Conservation (phyloP, 2,888 invertebrate genomes). For the Athetis lepigone region DNA sequence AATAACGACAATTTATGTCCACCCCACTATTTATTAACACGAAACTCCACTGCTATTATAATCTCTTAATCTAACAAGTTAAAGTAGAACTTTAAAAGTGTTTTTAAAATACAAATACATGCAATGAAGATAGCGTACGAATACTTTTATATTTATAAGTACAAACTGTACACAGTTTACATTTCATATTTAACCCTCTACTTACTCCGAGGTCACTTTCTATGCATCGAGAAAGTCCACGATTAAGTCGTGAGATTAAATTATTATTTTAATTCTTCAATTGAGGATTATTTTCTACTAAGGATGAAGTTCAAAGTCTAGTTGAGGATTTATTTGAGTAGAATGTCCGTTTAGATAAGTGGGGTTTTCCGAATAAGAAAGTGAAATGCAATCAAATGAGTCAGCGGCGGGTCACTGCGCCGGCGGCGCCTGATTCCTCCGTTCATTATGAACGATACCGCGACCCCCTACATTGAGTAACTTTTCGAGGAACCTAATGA, state of each 20-base stretch:
- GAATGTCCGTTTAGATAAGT: conserved; percentile 51
- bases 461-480: conserved; percentile 58
- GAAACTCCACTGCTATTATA: neutral
- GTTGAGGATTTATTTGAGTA: conserved; percentile 39
- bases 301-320: conserved; percentile 16
- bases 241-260: conserved; percentile 57
- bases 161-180: conserved; percentile 56
- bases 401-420: conserved; percentile 71
- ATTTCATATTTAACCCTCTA: conserved; percentile 66
- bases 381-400: conserved; percentile 77
- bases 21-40: neutral
- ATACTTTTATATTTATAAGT: conserved; percentile 50
- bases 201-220: conserved; percentile 66
- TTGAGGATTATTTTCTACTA: conserved; percentile 31
- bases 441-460: conserved; percentile 50
- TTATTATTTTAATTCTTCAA: conserved; percentile 51
- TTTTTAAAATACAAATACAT: conserved; percentile 13
- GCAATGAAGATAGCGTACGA: conserved; percentile 23
- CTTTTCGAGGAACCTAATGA: conserved; percentile 71
- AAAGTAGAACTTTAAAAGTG: neutral
- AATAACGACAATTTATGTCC: too few species aligned
- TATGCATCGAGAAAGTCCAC: conserved; percentile 65
- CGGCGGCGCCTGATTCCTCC: conserved; percentile 58
- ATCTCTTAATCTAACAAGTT: neutral
- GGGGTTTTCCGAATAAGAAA: conserved; percentile 77